Evolutionary conservation across 2,888 invertebrate species (phyloP).

Genomic region (Mythimna ferrago): DNA sequence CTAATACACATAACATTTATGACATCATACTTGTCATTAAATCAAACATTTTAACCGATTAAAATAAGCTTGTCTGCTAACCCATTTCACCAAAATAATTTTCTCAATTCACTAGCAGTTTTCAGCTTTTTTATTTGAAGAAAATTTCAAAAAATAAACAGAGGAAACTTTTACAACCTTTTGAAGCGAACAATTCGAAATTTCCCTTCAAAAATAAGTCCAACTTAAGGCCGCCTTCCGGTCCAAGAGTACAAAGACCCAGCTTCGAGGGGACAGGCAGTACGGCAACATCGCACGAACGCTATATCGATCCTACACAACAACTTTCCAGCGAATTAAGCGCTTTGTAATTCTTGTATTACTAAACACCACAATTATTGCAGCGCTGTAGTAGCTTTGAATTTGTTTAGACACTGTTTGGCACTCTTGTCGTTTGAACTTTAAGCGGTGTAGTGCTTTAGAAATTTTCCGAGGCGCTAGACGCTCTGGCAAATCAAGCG

Average conservation of each 20-base stretch:
- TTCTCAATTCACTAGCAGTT: not conserved
- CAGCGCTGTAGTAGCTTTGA: conserved; percentile 51
- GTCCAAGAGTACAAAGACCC: conserved; percentile 81
- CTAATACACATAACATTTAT: not conserved
- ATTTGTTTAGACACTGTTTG: conserved; percentile 11
- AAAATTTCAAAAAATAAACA: not conserved
- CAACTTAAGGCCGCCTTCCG: conserved; percentile 76
- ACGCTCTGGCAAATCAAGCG: conserved; percentile 41
- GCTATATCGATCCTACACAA: conserved; percentile 81
- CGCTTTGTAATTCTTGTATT: conserved; percentile 55
- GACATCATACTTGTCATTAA: not conserved
- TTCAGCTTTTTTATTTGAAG: not conserved
- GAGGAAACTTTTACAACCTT: not conserved
- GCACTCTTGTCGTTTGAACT: conserved; percentile 34
- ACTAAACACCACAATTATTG: not conserved
- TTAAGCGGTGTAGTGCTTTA: conserved; percentile 53
- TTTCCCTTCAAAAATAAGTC: conserved; percentile 53
- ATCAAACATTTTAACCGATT: not conserved
- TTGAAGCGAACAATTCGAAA: not conserved
- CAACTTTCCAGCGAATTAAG: conserved; percentile 69
- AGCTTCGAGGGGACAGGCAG: conserved; percentile 70
- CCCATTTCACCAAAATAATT: not conserved
- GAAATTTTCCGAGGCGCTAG: conserved; percentile 45
- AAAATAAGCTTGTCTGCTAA: not conserved
- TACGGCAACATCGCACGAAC: conserved; percentile 79